Evolutionary conservation across 2,113 vertebrate species (phyloP), one percentile per base, ranked within the genome.

Genomic region (Castor canadensis): DNA sequence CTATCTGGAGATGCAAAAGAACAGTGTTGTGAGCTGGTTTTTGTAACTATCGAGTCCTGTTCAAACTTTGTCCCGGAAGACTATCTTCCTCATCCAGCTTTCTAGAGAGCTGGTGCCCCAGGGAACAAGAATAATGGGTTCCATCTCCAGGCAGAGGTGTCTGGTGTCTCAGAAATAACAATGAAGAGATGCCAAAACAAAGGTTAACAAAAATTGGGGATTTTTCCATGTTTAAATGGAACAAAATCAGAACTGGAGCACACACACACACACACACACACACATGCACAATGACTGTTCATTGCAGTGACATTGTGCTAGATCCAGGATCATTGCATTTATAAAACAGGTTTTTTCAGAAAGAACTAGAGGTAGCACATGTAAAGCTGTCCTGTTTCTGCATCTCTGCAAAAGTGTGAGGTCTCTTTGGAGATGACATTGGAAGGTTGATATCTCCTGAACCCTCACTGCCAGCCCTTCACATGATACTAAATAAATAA

Each of bases 1-100:
- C 73, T 45, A 62, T 64, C 73, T 30, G 43, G 87, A 93, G 91
- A 40, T 16, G 92, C 76, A 40, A 30, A 64, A 92, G 71, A 49
- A 80, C 66, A 40, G 26, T 71, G 64, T 58, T 86, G 64, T 67
- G 89, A 96, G 47, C 49, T 3, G 0, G 24, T 75, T 60, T 96
- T 79, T 69, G 30, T 71, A 93, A 94, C 6, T 11, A 1, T 13
- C 47, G 0, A 12, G 49, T 90, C 83, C 64, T 89, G 96, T 71
- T 56, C 12, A 47, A 71, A 47, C 80, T 52, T 80, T 62, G 58
- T 28, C 56, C 3, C 1, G 38, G 87, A 52, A 54, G 60, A 35
- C 43, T 7, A 52, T 15, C 60, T 69, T 86, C 13, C 54, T 64
- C 12, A 9, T 45, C 56, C 64, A 5, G n/a, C n/a, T 47, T 71